phyloP scores from a whole-genome alignment of 2,797 vertebrate genomes.

The Xenopus petersii region DNA sequence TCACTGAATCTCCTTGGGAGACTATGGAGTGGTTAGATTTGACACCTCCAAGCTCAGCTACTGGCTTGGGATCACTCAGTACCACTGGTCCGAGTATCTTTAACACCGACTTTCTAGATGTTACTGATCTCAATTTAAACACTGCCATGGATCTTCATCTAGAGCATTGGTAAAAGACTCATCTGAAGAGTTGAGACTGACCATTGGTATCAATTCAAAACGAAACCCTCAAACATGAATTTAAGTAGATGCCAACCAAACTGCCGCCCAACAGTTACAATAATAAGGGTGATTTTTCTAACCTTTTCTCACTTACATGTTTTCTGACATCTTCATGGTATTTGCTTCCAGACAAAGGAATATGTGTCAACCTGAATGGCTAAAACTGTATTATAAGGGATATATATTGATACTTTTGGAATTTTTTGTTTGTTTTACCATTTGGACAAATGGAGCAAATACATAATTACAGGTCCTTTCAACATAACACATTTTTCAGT shows the following conservation, averaged over 20 bases:
- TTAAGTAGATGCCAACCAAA: no score
- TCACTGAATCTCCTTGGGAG: conserved; percentile 93
- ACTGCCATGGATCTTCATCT: conserved; percentile 93
- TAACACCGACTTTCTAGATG: conserved; percentile 93
- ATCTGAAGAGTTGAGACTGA: neutral
- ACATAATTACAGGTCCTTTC: no score
- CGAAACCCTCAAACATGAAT: conserved; percentile 5
- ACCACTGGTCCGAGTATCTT: conserved; percentile 86
- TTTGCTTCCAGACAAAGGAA: no score
- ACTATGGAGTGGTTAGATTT: conserved; percentile 98
- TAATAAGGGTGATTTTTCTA: neutral
- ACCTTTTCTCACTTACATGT: no score
- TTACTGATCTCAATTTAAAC: conserved; percentile 91
- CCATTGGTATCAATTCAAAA: conserved; percentile 5
- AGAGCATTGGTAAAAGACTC: conserved; percentile 83
- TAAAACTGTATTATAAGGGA: no score
- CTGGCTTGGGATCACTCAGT: conserved; percentile 74
- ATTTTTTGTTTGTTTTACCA: no score
- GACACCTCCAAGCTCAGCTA: conserved; percentile 84
- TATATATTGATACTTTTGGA: no score
- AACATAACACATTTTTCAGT: no score
- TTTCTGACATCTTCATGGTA: no score
- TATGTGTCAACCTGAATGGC: no score
- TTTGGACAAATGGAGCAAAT: no score
- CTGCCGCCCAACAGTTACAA: neutral